A percentile compares a stretch with the other conserved stretches of the same genome.
Conservation (phyloP, 1,140 invertebrate genomes). For the Drosophila orosa region DNA sequence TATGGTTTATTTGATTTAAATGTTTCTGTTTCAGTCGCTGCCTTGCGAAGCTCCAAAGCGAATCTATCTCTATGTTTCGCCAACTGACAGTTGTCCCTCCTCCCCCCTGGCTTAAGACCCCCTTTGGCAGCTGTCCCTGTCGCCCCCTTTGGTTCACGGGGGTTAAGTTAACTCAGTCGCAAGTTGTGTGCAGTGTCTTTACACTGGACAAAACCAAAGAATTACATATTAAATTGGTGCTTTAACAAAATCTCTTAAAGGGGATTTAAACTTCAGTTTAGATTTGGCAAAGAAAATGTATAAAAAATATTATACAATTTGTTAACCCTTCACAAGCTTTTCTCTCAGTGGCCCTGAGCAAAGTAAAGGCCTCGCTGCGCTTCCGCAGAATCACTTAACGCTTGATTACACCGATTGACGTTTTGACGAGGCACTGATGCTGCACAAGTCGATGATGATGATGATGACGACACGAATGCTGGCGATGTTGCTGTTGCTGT, state of each 20-base stretch:
- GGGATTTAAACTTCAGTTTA: no score
- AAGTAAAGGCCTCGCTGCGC: conserved; percentile 62
- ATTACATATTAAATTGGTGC: neutral
- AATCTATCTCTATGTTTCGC: conserved; percentile 3
- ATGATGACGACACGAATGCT: conserved; percentile 53
- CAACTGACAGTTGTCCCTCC: conserved; percentile 21
- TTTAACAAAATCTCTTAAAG: no score
- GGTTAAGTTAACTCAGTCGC: conserved; percentile 36
- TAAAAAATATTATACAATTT: no score
- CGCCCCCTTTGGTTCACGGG: conserved; percentile 10
- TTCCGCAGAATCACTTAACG: conserved; percentile 83
- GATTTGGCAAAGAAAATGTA: no score
- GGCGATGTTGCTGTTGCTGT: conserved; percentile 21
- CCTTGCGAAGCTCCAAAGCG: neutral
- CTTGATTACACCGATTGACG: conserved; percentile 83
- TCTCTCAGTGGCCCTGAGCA: conserved; percentile 19
- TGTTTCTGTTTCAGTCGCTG: conserved; percentile 22
- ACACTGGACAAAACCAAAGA: neutral
- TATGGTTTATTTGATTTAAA: conserved; percentile 25
- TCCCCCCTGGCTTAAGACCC: conserved; percentile 15
- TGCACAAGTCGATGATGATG: conserved; percentile 76
- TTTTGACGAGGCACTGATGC: conserved; percentile 83
- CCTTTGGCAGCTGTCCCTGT: conserved; percentile 19
- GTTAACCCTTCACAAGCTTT: no score
- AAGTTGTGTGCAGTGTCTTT: conserved; percentile 23